Percentiles rank a stretch among this genome's conserved stretches.
Conservation (phyloP, 2,113 vertebrate genomes). For the Prunella fulvescens region DNA sequence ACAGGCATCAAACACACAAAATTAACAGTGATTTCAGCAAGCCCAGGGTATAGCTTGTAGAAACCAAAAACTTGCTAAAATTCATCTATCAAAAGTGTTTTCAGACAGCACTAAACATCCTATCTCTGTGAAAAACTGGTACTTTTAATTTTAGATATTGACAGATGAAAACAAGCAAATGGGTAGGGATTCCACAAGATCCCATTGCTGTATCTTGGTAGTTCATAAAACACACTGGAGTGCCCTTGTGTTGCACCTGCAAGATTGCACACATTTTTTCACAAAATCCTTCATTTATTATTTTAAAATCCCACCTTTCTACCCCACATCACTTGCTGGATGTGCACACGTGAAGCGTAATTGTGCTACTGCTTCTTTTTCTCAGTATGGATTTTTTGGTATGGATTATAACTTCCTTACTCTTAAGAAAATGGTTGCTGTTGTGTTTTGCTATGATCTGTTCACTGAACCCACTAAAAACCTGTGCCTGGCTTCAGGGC, state of each 20-base stretch:
- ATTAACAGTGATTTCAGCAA: not conserved
- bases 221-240: not conserved
- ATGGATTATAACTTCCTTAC: not conserved
- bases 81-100: not conserved
- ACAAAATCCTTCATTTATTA: not conserved
- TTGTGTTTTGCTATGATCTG: not conserved
- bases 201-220: not conserved
- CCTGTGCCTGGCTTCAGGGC: not conserved
- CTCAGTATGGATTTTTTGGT: not conserved
- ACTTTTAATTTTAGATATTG: not conserved
- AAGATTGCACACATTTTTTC: accelerated
- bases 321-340: not conserved
- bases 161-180: not conserved
- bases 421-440: not conserved
- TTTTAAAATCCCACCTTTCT: not conserved
- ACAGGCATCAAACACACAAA: not conserved
- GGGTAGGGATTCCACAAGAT: not conserved
- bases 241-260: not conserved
- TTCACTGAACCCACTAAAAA: not conserved
- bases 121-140: not conserved
- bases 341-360: not conserved
- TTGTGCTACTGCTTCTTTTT: not conserved
- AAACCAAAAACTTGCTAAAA: not conserved
- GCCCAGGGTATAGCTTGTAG: not conserved
- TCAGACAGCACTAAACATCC: not conserved